Evolutionary conservation across 1,140 invertebrate genomes (phyloP).

Genomic region (Polyergus mexicanus): DNA sequence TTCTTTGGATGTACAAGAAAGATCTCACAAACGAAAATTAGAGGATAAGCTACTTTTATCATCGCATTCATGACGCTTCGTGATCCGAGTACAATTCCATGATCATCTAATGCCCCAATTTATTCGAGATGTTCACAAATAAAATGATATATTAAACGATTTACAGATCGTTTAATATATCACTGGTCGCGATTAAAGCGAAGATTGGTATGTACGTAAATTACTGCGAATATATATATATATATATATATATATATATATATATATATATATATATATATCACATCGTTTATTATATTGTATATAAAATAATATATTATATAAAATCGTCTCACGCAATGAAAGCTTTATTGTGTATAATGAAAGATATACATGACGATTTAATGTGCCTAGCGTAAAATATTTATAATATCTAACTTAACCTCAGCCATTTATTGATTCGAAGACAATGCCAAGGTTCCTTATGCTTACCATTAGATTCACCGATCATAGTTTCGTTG

Average conservation of each 20-base stretch:
- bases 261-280: slow-evolving; percentile 11
- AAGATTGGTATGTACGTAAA: neutral
- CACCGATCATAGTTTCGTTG: slow-evolving; percentile 15
- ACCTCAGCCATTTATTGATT: slow-evolving; percentile 9
- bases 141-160: neutral
- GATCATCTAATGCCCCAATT: neutral
- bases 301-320: too few species aligned
- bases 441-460: slow-evolving; percentile 28
- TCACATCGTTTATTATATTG: too few species aligned
- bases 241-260: too few species aligned
- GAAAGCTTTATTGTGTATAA: slow-evolving; percentile 22
- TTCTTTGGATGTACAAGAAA: neutral
- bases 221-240: slow-evolving; percentile 29
- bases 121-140: neutral
- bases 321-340: neutral
- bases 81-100: neutral
- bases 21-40: neutral
- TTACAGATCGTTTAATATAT: too few species aligned
- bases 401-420: slow-evolving; percentile 46
- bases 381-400: slow-evolving; percentile 11
- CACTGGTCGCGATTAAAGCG: neutral
- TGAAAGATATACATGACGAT: slow-evolving; percentile 8
- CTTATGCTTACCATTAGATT: neutral
- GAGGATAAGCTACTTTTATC: slow-evolving; percentile 23
- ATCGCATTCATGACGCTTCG: neutral